These are phyloP conservation scores for Turritopsis rubra DNA, from an alignment of 30 jellyfish, hydroid and myxozoan species.

Conservation along the genomic window DNA sequence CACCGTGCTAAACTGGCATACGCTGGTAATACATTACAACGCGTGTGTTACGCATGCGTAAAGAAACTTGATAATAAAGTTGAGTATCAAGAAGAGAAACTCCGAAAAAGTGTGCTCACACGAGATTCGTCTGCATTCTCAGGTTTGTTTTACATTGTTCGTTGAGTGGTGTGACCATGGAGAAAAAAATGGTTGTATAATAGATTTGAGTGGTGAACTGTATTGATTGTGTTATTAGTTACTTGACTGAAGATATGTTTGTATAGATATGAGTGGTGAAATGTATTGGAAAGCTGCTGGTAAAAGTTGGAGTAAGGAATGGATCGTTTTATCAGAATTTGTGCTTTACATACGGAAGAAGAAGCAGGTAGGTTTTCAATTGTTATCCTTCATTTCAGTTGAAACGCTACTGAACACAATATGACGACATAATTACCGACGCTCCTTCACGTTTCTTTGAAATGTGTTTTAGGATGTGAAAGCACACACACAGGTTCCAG, in stretches of 20 bases:
- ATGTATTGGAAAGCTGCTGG: slow-evolving; percentile 87
- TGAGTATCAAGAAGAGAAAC: slow-evolving; percentile 33
- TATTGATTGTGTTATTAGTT: too few species aligned
- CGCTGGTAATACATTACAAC: slow-evolving; percentile 55
- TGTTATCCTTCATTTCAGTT: neutral
- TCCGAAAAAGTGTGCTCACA: neutral
- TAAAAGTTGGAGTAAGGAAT: slow-evolving; percentile 76
- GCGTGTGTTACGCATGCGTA: slow-evolving; percentile 85
- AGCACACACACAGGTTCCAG: slow-evolving; percentile 65
- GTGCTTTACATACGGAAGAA: slow-evolving; percentile 69
- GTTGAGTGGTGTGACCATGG: too few species aligned
- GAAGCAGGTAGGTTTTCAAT: slow-evolving; percentile 69
- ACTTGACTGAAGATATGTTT: too few species aligned
- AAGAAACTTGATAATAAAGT: slow-evolving; percentile 43
- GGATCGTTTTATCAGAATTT: slow-evolving; percentile 66
- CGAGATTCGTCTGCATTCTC: slow-evolving; percentile 20
- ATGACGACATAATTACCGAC: too few species aligned
- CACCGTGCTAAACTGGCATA: slow-evolving; percentile 77
- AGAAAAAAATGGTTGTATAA: neutral
- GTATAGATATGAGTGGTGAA: slow-evolving; percentile 60
- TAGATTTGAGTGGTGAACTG: too few species aligned
- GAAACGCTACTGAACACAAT: neutral
- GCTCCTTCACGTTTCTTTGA: too few species aligned
- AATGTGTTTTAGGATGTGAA: slow-evolving; percentile 61
- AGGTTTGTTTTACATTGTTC: slow-evolving; percentile 18